These are phyloP conservation scores for Aphelenchoides bicaudatus DNA, from an alignment of 2,888 invertebrate genomes.

Conservation along the genomic window DNA sequence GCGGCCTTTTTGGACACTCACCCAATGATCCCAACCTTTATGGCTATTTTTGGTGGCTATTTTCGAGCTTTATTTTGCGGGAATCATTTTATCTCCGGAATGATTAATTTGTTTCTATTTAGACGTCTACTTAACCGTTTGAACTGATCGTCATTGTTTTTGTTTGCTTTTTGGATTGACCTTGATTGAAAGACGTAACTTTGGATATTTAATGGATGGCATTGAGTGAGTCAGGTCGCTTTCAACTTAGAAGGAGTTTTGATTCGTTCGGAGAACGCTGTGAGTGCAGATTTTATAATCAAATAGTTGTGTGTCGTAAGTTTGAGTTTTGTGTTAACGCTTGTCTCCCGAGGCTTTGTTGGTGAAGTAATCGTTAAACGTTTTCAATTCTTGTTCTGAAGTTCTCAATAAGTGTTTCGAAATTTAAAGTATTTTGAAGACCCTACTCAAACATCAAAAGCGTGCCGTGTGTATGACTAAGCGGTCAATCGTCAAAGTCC, in stretches of 20 bases:
- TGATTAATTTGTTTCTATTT: too few relatives aligned
- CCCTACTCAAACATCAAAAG: background rate
- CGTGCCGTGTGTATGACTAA: background rate
- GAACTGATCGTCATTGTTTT: too few relatives aligned
- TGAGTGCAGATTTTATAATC: conserved; percentile 12
- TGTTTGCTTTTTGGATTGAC: too few relatives aligned
- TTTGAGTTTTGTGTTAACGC: background rate
- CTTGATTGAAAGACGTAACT: background rate
- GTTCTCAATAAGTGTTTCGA: too few relatives aligned
- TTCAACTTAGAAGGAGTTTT: background rate
- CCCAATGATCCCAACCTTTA: too few relatives aligned
- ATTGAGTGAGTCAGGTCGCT: background rate
- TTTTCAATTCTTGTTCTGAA: background rate
- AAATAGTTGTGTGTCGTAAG: conserved; percentile 18
- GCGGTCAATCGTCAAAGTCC: background rate
- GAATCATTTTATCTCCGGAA: background rate
- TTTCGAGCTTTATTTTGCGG: background rate
- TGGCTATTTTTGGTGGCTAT: background rate
- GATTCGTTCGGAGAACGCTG: conserved; percentile 8
- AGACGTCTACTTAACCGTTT: too few relatives aligned
- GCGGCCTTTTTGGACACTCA: too few relatives aligned
- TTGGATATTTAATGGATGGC: background rate
- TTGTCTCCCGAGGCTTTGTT: background rate
- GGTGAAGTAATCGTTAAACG: background rate
- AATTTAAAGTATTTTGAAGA: background rate